phyloP scores from a whole-genome alignment of 2,113 vertebrate species.

The Aphyosemion australe region DNA sequence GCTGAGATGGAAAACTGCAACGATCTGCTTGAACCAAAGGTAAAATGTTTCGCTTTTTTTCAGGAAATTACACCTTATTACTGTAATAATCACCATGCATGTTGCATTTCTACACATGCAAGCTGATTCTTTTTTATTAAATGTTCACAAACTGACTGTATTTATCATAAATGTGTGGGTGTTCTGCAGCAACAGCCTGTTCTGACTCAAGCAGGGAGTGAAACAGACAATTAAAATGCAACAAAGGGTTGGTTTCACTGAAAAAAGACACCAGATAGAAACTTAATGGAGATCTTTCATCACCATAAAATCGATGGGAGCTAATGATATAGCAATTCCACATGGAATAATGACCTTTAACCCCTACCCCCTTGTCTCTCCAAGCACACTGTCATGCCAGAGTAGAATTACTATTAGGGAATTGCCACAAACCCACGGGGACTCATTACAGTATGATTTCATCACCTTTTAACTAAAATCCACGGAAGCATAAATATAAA shows the following conservation, averaged over 20 bases:
- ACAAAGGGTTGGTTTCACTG: constrained; percentile 7
- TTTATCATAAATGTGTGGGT: not conserved
- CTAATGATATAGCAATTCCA: constrained; percentile 56
- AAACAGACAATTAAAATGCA: not conserved
- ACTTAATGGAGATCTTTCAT: constrained; percentile 30
- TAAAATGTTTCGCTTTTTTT: constrained; percentile 66
- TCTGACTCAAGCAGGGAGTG: not conserved
- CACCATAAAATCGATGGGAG: constrained; percentile 51
- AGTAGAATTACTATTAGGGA: constrained; percentile 48
- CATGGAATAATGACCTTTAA: constrained; percentile 57
- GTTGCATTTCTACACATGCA: not conserved
- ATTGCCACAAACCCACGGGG: constrained; percentile 23
- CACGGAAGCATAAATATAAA: not conserved
- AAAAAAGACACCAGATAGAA: constrained; percentile 16
- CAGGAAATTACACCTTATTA: not conserved
- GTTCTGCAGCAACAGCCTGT: not conserved
- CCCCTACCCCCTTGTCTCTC: constrained; percentile 31
- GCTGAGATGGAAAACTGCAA: constrained; percentile 87
- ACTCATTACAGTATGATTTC: not conserved
- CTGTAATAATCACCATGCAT: not conserved
- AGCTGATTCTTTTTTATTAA: not conserved
- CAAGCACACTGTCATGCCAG: constrained; percentile 45
- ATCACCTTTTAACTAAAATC: not conserved
- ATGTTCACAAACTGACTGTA: not conserved
- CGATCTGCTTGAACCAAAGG: constrained; percentile 82